These are phyloP conservation scores for Zootermopsis nevadensis DNA, from an alignment of 2,888 invertebrate genomes.

Conservation along the genomic window DNA sequence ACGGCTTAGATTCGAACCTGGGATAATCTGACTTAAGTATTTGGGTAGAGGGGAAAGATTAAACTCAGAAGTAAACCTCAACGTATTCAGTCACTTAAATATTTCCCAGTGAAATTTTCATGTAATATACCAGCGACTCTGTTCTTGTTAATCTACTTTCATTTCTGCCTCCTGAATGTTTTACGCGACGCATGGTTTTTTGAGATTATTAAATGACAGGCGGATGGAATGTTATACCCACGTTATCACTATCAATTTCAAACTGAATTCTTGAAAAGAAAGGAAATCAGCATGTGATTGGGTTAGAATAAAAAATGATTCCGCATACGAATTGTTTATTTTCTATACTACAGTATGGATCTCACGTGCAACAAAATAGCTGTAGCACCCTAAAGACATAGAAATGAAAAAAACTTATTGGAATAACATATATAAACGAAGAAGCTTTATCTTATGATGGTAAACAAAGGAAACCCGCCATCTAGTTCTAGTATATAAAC, in stretches of 20 bases:
- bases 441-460: not conserved
- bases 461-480: too few relatives aligned
- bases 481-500: not conserved
- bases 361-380: not conserved
- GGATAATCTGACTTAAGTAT: too few relatives aligned
- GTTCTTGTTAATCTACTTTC: not conserved
- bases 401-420: too few relatives aligned
- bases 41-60: too few relatives aligned
- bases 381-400: not conserved
- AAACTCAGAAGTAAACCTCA: too few relatives aligned
- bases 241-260: not conserved
- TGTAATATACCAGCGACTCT: too few relatives aligned
- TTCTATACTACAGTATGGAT: not conserved
- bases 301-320: not conserved
- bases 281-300: not conserved
- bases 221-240: not conserved
- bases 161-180: not conserved
- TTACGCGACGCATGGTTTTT: not conserved
- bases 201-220: not conserved
- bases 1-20: too few relatives aligned
- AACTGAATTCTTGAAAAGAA: not conserved
- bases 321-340: not conserved
- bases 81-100: too few relatives aligned
- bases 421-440: not conserved
- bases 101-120: too few relatives aligned